Percentiles rank a stretch among this genome's conserved stretches.
These are phyloP conservation scores for Apis dorsata DNA, from an alignment of 1,140 invertebrate genomes.

Conservation along the genomic window DNA sequence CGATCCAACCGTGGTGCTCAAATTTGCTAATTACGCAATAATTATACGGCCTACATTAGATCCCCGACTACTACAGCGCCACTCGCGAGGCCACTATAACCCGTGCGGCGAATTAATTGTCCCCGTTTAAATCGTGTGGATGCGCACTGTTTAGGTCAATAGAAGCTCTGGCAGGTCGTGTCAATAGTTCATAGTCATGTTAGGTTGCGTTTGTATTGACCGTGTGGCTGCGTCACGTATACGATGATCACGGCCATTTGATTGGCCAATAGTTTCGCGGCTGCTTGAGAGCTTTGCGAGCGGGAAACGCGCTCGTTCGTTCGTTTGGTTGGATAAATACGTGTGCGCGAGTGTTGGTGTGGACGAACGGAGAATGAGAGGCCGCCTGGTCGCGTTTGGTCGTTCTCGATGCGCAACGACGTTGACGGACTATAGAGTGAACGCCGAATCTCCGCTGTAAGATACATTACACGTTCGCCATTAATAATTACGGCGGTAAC, in stretches of 20 bases:
- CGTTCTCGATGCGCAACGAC: conserved; percentile 14
- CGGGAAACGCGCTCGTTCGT: conserved; percentile 36
- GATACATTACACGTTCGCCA: conserved; percentile 47
- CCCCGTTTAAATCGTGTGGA: background rate
- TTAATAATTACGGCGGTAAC: conserved; percentile 56
- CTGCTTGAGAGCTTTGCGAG: conserved; percentile 29
- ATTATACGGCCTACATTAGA: conserved; percentile 69
- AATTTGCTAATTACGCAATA: conserved; percentile 72
- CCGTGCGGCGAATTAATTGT: conserved; percentile 40
- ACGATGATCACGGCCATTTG: conserved; percentile 35
- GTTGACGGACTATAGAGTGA: conserved; percentile 13
- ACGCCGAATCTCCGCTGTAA: conserved; percentile 53
- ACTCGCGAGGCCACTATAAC: background rate
- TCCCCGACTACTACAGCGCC: conserved; percentile 40
- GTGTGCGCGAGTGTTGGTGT: background rate
- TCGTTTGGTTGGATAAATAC: conserved; percentile 1
- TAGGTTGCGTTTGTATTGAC: conserved; percentile 51
- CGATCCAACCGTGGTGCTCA: conserved; percentile 69
- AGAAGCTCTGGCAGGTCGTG: conserved; percentile 50
- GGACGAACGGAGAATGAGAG: conserved; percentile 23
- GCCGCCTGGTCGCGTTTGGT: background rate
- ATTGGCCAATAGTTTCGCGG: conserved; percentile 58
- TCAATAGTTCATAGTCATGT: conserved; percentile 65
- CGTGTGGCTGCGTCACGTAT: background rate
- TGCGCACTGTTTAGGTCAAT: conserved; percentile 40